These are phyloP conservation scores for Eustalomyia histrio DNA, from an alignment of 2,888 invertebrate species.

Conservation along the genomic window DNA sequence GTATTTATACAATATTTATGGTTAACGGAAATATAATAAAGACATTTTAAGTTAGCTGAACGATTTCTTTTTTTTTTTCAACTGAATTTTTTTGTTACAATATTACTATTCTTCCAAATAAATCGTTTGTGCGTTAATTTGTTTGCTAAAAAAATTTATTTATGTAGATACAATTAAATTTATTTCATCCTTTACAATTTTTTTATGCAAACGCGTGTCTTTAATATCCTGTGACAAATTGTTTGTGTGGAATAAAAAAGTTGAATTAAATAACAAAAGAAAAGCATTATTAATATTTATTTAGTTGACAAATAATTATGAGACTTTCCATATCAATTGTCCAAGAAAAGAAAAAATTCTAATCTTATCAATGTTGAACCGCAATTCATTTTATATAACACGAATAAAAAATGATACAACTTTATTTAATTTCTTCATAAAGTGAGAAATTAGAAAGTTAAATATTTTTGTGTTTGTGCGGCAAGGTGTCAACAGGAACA, in stretches of 20 bases:
- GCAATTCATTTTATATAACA: too few species aligned
- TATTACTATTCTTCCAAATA: constrained; percentile 51
- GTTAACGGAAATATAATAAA: constrained; percentile 61
- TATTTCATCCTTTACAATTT: constrained; percentile 41
- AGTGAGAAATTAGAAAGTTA: too few species aligned
- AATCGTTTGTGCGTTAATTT: constrained; percentile 61
- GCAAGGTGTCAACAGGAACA: too few species aligned
- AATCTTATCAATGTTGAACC: too few species aligned
- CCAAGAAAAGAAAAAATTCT: too few species aligned
- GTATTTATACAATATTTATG: constrained; percentile 57
- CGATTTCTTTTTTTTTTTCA: constrained; percentile 22
- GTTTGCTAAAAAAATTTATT: constrained; percentile 49
- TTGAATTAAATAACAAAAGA: background rate
- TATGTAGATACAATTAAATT: constrained; percentile 37
- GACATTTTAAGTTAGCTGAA: constrained; percentile 47
- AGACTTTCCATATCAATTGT: too few species aligned
- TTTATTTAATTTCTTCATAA: too few species aligned
- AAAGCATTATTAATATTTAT: constrained; percentile 53
- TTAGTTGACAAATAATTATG: constrained; percentile 56
- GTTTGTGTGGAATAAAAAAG: constrained; percentile 63
- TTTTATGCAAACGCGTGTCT: constrained; percentile 63
- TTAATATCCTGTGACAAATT: constrained; percentile 66
- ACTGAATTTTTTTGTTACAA: background rate
- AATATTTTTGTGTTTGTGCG: too few species aligned
- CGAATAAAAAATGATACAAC: too few species aligned